Base-by-base conservation (phyloP, 2,888 invertebrate species). In the Parochlus steinenii region DNA sequence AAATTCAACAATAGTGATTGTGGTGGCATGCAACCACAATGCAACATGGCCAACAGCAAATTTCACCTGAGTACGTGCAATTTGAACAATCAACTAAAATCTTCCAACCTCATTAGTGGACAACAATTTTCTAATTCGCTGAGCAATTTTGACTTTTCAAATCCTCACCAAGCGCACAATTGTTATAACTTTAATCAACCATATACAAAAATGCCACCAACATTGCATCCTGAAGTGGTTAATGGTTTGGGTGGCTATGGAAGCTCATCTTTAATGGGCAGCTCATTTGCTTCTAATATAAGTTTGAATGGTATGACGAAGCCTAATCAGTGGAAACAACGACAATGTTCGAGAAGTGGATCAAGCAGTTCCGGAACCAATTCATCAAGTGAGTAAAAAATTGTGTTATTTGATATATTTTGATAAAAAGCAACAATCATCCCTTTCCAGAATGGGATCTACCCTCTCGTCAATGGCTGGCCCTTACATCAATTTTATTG, bases 401-500 rank as follows among this genome's bases (percentile, higher is more conserved):
- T n/a, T n/a, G n/a, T n/a, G n/a, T n/a, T n/a, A n/a, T n/a, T n/a
- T n/a, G n/a, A n/a, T n/a, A n/a, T n/a, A n/a, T n/a, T n/a, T n/a
- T n/a, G n/a, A n/a, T n/a, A n/a, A n/a, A n/a, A n/a, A n/a, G n/a
- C n/a, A n/a, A n/a, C n/a, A n/a, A n/a, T n/a, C n/a, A n/a, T 26
- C 29, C 8, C 8, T 23, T 56, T 54, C 22, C 52, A 68, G 67
- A 64, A 51, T 61, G 66, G 49, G 68, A 70, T 50, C 47, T 62
- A 39, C 64, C 65, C 34, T 63, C 65, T 47, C 71, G 73, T 43
- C 78, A 80, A 45, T 79, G 80, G 77, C 72, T 77, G 58, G 74
- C 77, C 48, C 75, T 81, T 48, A 72, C 76, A 40, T 72, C 75
- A 42, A 69, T 80, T 44, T 69, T 81, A 45, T 62, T 81, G 50